Percentiles rank a stretch among this genome's conserved stretches.
phyloP scores from a whole-genome alignment of 2,113 vertebrate species.

The Nycticebus coucang region DNA sequence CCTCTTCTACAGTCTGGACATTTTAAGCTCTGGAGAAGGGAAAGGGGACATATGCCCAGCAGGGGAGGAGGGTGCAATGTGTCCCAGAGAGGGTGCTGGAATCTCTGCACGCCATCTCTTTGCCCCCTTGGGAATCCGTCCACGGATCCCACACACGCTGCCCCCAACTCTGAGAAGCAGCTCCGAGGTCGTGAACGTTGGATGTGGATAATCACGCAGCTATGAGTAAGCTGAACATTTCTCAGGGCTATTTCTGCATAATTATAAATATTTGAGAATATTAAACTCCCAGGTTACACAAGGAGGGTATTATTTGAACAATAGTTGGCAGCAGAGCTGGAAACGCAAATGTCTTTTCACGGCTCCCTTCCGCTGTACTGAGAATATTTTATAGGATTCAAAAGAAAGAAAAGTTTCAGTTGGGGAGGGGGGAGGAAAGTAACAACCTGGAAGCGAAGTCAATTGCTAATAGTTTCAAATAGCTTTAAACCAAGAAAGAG shows the following conservation, averaged over 20 bases:
- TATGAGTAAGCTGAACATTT: constrained; percentile 62
- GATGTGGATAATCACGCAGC: constrained; percentile 39
- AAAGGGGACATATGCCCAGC: neutral
- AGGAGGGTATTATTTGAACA: constrained; percentile 67
- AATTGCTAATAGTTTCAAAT: constrained; percentile 64
- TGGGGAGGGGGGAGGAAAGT: neutral
- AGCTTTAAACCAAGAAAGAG: constrained; percentile 49
- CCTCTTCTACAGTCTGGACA: neutral
- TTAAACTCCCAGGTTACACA: constrained; percentile 66
- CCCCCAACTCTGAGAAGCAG: constrained; percentile 31
- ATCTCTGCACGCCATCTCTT: neutral
- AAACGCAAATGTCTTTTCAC: constrained; percentile 68
- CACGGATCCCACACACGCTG: neutral
- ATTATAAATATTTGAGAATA: constrained; percentile 78
- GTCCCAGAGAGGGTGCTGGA: neutral
- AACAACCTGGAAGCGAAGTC: constrained; percentile 53
- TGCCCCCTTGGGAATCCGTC: neutral
- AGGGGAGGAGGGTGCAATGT: neutral
- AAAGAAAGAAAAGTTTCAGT: constrained; percentile 56
- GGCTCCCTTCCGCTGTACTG: constrained; percentile 51
- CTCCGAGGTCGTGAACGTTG: constrained; percentile 6
- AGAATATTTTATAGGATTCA: constrained; percentile 65
- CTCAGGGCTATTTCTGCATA: constrained; percentile 68
- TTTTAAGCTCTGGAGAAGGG: neutral
- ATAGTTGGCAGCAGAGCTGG: constrained; percentile 56